Evolutionary conservation across 2,888 invertebrate species (phyloP), one percentile per base, ranked within the genome.

Genomic region (Liopterus haemorrhoidalis): DNA sequence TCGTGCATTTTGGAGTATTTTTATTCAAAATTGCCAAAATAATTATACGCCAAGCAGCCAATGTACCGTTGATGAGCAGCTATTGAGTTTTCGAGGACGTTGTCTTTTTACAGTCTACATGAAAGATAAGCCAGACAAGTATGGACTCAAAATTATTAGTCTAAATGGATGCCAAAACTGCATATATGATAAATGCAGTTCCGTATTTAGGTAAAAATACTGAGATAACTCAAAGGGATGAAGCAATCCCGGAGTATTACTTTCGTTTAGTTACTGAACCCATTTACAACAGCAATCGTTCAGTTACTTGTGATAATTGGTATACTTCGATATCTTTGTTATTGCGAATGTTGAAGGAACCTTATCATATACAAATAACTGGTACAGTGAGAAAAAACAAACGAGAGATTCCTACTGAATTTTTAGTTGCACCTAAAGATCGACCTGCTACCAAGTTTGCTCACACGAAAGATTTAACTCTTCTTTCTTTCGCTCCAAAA

Each of bases 81-180:
- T 58, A 5, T 51, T 56, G 8, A 50, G 51, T 3, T 59, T 55
- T 47, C 44, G 55, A 18, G 58, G 57, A 1, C 31, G 50, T 6
- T 55, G 57, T 31, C 18, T 6, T 2, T 56, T 58, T 45, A 35
- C 50, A 1, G 51, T 55, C 46, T 57, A 54, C 36, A 54, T 57
- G 3, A 57, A 56, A 46, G 50, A 53, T 4, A 60, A 61, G 40
- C 55, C 57, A 2, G 55, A 57, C 20, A 58, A 55, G 42, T 61
- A 61, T 45, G 62, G 60, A 2, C 25, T 62, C 6, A 62, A 63
- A 51, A 50, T 64, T 5, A 41, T 53, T 27, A 52, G 54, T 33
- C 42, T 62, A 25, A 57, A 57, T 19, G n/a, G 62, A 63, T 48
- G 56, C 57, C 39, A 32, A 36, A 5, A 60, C 59, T 8, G 46